Percentiles rank a stretch among this genome's conserved stretches.
phyloP scores from a whole-genome alignment of 2,113 vertebrate genomes.

The Potamarius usumacintae region DNA sequence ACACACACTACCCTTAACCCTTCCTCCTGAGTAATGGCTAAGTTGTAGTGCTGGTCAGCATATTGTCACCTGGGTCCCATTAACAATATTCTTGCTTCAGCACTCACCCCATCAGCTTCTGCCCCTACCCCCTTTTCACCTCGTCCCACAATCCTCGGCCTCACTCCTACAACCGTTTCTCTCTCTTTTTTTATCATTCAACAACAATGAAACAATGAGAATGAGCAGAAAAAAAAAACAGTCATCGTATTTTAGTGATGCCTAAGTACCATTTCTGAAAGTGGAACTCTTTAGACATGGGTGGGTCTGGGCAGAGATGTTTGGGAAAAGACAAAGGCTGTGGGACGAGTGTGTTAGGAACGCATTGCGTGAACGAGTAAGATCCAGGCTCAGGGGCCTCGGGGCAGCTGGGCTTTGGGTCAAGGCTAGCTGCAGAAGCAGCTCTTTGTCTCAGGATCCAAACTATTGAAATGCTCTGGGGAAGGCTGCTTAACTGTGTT shows the following conservation, averaged over 20 bases:
- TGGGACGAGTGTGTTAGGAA: conserved; percentile 15
- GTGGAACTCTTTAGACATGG: conserved; percentile 40
- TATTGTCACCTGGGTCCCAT: conserved; percentile 77
- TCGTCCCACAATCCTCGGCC: conserved; percentile 25
- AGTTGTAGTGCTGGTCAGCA: conserved; percentile 72
- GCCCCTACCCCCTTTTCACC: conserved; percentile 49
- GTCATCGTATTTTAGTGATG: conserved; percentile 15
- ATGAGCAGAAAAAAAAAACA: conserved; percentile 10
- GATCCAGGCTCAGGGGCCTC: conserved; percentile 44
- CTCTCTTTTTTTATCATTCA: conserved; percentile 10
- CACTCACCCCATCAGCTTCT: conserved; percentile 58
- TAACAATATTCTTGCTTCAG: conserved; percentile 74
- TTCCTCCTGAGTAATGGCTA: conserved; percentile 67
- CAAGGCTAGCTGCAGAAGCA: conserved; percentile 41
- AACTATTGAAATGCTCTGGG: conserved; percentile 37
- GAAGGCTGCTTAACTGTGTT: conserved; percentile 34
- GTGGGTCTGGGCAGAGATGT: conserved; percentile 18
- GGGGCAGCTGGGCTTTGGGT: conserved; percentile 38
- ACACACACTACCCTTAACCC: conserved; percentile 48
- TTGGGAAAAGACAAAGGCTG: conserved; percentile 43
- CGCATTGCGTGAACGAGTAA: conserved; percentile 26
- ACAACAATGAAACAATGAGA: conserved; percentile 15
- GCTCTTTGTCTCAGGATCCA: conserved; percentile 32
- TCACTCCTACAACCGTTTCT: background rate
- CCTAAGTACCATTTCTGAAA: conserved; percentile 29